A percentile compares a stretch with the other conserved stretches of the same genome.
Evolutionary conservation across 1,140 invertebrate genomes (phyloP).

Genomic region (Ceratina calcarata): DNA sequence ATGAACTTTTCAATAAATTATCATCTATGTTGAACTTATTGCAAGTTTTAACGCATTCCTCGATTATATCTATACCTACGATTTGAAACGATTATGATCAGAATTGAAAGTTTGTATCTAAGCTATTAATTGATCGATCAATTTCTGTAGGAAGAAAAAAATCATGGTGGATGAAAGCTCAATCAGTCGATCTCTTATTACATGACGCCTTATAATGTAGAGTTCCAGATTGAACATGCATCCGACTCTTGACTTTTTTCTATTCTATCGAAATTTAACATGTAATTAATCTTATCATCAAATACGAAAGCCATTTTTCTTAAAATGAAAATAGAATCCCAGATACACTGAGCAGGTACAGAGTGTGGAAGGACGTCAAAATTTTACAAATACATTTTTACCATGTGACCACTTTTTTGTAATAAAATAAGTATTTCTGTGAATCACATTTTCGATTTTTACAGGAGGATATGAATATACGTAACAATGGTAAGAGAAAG

Average conservation of each 20-base stretch:
- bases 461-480: background rate
- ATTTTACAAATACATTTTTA: no score
- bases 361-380: no score
- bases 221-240: slow-evolving; percentile 28
- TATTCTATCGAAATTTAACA: no score
- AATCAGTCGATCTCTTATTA: slow-evolving; percentile 18
- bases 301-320: background rate
- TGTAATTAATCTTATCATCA: background rate
- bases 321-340: no score
- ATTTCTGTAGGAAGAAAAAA: no score
- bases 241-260: slow-evolving; percentile 28
- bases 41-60: background rate
- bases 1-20: slow-evolving; percentile 6
- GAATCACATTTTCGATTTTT: background rate
- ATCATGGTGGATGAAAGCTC: slow-evolving; percentile 29
- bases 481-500: background rate
- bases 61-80: background rate
- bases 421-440: no score
- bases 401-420: no score
- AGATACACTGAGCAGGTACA: no score
- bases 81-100: no score
- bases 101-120: no score
- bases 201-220: slow-evolving; percentile 45
- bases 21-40: background rate
- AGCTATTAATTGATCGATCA: no score